Evolutionary conservation across 2,888 invertebrate genomes (phyloP).

Genomic region (Acanthopleura granulata): DNA sequence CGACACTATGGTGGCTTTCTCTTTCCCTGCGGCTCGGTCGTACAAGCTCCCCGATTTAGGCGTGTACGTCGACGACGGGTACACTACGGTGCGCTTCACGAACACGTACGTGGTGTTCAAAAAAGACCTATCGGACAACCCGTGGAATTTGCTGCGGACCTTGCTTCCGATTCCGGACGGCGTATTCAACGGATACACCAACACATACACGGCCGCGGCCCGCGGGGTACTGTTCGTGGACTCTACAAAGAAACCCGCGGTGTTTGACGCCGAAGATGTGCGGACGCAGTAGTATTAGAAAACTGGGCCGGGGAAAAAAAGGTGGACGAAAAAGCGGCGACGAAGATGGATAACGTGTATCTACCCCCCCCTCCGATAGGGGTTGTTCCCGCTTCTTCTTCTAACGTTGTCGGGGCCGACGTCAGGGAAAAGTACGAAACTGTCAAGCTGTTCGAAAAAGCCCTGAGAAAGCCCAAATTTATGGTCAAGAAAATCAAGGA

Average conservation of each 20-base stretch:
- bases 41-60: background rate
- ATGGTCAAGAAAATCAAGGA: background rate
- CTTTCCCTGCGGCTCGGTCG: background rate
- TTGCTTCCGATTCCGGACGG: background rate
- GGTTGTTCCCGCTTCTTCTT: background rate
- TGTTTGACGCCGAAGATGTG: background rate
- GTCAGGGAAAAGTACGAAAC: background rate
- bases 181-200: background rate
- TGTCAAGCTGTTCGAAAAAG: background rate
- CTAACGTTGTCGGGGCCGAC: background rate
- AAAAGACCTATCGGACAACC: background rate
- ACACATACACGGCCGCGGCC: background rate
- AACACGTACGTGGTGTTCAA: background rate
- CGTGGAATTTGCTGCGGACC: background rate
- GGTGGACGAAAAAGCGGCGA: background rate
- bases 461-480: background rate
- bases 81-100: background rate
- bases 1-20: background rate
- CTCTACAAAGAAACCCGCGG: background rate
- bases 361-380: background rate
- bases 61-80: constrained; percentile 1
- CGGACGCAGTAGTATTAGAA: constrained; percentile 1
- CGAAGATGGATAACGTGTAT: background rate
- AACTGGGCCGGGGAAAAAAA: background rate
- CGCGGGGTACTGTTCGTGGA: background rate